Evolutionary conservation across 1,140 invertebrate species (phyloP).

Genomic region (Pachypeltis micranthus): DNA sequence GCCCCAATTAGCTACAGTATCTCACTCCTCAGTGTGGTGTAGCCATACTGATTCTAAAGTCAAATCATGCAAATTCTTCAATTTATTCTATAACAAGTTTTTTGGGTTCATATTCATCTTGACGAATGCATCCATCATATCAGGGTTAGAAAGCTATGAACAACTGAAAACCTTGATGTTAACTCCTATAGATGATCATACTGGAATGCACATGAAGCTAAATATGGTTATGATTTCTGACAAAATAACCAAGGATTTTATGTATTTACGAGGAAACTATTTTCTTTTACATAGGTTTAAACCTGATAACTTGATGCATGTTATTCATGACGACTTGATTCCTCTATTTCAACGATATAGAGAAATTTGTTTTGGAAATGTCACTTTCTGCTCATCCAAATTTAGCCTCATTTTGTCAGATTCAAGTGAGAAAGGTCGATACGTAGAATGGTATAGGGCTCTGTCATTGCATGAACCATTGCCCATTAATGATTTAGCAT

Average conservation of each 20-base stretch:
- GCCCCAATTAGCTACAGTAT: too few relatives aligned
- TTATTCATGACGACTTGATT: constrained; percentile 44
- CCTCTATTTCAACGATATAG: constrained; percentile 37
- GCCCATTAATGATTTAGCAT: constrained; percentile 14
- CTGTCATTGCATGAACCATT: constrained; percentile 23
- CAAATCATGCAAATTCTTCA: constrained; percentile 24
- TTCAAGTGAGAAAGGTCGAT: constrained; percentile 17
- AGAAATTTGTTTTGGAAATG: constrained; percentile 30
- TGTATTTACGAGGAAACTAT: neutral
- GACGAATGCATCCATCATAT: constrained; percentile 21
- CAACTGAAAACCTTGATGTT: constrained; percentile 24
- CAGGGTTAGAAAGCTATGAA: constrained; percentile 20
- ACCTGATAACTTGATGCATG: constrained; percentile 46
- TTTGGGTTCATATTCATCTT: constrained; percentile 24
- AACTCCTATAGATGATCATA: constrained; percentile 25
- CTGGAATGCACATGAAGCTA: constrained; percentile 22
- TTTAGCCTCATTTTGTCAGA: constrained; percentile 26
- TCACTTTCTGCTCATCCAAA: constrained; percentile 24
- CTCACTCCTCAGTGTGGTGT: constrained; percentile 24
- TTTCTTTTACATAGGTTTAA: constrained; percentile 37
- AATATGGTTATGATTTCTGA: constrained; percentile 1
- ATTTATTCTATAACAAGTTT: constrained; percentile 25
- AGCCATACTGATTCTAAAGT: constrained; percentile 6
- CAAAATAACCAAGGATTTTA: constrained; percentile 2
- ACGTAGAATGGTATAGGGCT: constrained; percentile 23